These are phyloP conservation scores for Riparia riparia DNA, from an alignment of 2,113 vertebrate genomes.

Conservation along the genomic window DNA sequence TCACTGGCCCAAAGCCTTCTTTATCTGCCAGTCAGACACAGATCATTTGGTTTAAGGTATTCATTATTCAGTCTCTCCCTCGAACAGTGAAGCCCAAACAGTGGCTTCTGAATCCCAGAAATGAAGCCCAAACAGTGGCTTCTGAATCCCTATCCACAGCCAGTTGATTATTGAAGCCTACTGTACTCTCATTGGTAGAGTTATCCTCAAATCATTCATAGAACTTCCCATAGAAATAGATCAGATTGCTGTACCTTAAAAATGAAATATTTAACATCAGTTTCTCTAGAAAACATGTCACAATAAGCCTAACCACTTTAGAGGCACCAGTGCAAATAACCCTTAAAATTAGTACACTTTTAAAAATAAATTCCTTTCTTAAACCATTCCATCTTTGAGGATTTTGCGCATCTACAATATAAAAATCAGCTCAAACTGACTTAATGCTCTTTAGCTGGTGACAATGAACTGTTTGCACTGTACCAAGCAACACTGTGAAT, in stretches of 20 bases:
- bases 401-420: neutral
- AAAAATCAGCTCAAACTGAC: neutral
- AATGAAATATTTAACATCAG: neutral
- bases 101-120: neutral
- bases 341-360: neutral
- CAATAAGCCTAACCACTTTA: neutral
- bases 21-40: conserved; percentile 65
- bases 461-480: neutral
- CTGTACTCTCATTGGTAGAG: neutral
- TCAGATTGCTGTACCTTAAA: neutral
- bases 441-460: neutral
- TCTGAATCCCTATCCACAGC: neutral
- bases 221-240: neutral
- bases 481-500: neutral
- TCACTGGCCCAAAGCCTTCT: conserved; percentile 29
- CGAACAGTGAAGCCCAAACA: neutral
- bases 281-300: neutral
- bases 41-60: conserved; percentile 64
- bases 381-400: neutral
- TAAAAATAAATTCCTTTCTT: neutral
- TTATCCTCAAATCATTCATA: neutral
- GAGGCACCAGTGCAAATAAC: neutral
- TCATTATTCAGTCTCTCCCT: conserved; percentile 16
- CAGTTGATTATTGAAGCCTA: conserved; percentile 22
- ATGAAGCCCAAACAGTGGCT: neutral